Base-by-base conservation (phyloP, 2,113 vertebrate genomes). In the Triplophysa tibetana region DNA sequence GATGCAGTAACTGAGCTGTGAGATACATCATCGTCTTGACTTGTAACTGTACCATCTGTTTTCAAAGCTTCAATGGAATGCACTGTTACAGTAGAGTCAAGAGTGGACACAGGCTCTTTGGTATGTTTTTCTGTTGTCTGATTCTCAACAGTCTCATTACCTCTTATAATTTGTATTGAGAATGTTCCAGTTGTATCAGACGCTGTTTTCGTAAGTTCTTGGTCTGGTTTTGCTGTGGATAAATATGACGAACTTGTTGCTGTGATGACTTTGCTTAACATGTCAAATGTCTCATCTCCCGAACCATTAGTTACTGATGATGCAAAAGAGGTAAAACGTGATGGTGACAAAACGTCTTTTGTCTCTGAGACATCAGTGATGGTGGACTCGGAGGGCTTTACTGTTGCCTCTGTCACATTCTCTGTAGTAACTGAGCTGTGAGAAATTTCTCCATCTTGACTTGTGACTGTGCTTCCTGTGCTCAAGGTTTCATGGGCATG, bases 231-330 rank as follows among this genome's bases (percentile, higher is more conserved):
- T 7, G 10, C 3, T 63, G 24, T 12, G 23, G 1, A 11, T 11
- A 23, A 29, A 21, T 26, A 5, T 29, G 62, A 12, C 13, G 23
- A 14, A 64, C 10, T 58, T 48, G 62, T 8, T 50, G 64, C 10
- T 43, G 10, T 38, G 5, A 19, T 4, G 64, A 72, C 48, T 69
- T 52, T 84, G n/a, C 21, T 45, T 3, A 24, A 48, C 29, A 72
- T 23, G 13, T 24, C 62, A 62, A 5, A 14, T 0, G 43, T 43
- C 21, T 76, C 23, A 73, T 80, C 73, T 73, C 67, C 78, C 13
- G 82, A 77, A 26, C 78, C 74, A 50, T 67, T 73, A 73, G 52
- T 16, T 11, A 56, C 74, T n/a, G 73, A 69, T 43, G 61, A 6
- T 43, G 77, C 48, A 7, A 45, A 6, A 9, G 41, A 8, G 6